These are phyloP conservation scores for Coreoperca whiteheadi DNA, from an alignment of 2,113 vertebrate species.

Conservation along the genomic window DNA sequence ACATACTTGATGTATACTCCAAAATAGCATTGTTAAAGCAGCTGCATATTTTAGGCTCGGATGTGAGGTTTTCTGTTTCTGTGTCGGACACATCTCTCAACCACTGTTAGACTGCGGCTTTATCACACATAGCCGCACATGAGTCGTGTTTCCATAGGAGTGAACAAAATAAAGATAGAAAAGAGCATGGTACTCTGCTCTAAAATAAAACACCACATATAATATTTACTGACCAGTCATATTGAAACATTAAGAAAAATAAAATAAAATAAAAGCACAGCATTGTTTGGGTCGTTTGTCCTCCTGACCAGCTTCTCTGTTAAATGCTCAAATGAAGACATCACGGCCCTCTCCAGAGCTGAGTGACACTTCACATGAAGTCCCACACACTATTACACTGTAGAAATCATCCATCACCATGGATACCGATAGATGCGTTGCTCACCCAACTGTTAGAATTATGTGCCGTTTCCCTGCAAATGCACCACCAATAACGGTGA, in stretches of 20 bases:
- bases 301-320: not conserved
- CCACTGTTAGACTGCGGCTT: not conserved
- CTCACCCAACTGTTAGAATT: constrained; percentile 33
- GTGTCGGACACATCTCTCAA: not conserved
- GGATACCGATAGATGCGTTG: constrained; percentile 25
- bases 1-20: not conserved
- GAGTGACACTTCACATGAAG: not conserved
- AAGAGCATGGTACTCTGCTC: not conserved
- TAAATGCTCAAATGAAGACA: not conserved
- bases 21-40: not conserved
- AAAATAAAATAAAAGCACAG: not conserved
- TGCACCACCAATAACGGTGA: not conserved
- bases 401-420: constrained; percentile 19
- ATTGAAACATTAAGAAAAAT: not conserved
- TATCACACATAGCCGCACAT: not conserved
- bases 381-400: not conserved
- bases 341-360: not conserved
- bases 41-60: not conserved
- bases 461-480: not conserved
- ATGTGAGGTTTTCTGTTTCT: not conserved
- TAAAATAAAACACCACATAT: constrained; percentile 6
- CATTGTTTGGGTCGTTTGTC: not conserved
- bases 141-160: not conserved
- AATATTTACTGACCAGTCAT: not conserved
- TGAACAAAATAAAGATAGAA: not conserved